Evolutionary conservation across 2,797 vertebrate genomes (phyloP), one percentile per base, ranked within the genome.

Genomic region (Pipistrellus kuhlii): DNA sequence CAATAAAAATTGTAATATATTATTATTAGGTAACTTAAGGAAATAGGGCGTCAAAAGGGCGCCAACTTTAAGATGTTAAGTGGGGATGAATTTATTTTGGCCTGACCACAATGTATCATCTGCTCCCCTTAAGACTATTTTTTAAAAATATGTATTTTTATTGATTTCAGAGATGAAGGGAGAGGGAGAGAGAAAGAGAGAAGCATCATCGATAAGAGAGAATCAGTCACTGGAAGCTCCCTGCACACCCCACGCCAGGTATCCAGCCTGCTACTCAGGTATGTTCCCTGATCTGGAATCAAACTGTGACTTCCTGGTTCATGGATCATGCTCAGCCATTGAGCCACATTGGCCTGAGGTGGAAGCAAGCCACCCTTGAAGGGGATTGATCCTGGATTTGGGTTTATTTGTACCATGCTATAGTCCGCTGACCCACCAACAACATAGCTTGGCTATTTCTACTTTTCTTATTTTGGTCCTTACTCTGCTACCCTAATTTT

Each of bases 391-490:
- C 21, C 18, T 94, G 69, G 44, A 78, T 78, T 81, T 57, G 30
- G 68, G 41, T 88, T 85, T 62, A 80, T 93, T 38, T 86, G 35
- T 30, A 64, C 46, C 72, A 76, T 53, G 13, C 32, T 86, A 8
- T 71, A 84, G 46, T 18, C 18, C 76, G 44, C 51, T 84, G 81
- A 88, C 25, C 35, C 69, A 44, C 30, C 2, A 57, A 76, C 11
- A 8, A 48, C 35, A 59, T 41, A 84, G 32, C 35, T 64, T 73
- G 27, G 38, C 21, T 55, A 57, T 72, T 95, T 91, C 81, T 91
- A 55, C 38, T 76, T 95, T 76, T 64, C 13, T 90, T 85, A 81
- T 46, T 87, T 84, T 82, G 32, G 18, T 88, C 35, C 73, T 93
- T 89, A 73, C 41, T 85, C 62, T 41, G 17, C 23, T 38, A 57